Evolutionary conservation across 1,140 invertebrate species (phyloP).

Genomic region (Pomphorhynchus laevis): DNA sequence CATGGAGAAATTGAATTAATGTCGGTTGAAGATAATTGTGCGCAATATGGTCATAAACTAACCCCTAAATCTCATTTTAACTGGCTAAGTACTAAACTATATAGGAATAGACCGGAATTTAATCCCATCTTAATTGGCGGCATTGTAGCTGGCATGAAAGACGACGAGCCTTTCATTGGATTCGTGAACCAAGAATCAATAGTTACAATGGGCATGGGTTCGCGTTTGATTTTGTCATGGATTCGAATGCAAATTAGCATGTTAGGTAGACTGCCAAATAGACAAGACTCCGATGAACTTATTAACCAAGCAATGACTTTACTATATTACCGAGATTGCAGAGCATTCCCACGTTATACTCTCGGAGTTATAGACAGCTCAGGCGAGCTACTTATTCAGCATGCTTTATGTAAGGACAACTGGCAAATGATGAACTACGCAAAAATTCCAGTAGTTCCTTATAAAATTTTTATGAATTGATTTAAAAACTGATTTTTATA

Average conservation of each 20-base stretch:
- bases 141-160: constrained; percentile 47
- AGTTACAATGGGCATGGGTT: constrained; percentile 51
- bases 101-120: constrained; percentile 51
- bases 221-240: constrained; percentile 42
- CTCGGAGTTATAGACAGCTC: too few species aligned
- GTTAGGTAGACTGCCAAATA: constrained; percentile 18
- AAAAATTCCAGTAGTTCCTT: too few species aligned
- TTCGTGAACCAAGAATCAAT: constrained; percentile 43
- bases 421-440: too few species aligned
- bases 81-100: constrained; percentile 62
- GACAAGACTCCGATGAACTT: constrained; percentile 27
- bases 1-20: constrained; percentile 47
- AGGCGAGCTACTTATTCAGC: too few species aligned
- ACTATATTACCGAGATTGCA: constrained; percentile 57
- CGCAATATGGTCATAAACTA: constrained; percentile 46
- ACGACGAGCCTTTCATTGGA: constrained; percentile 38
- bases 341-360: too few species aligned
- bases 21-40: constrained; percentile 50
- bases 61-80: constrained; percentile 51
- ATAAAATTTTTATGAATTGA: too few species aligned
- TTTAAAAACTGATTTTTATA: too few species aligned
- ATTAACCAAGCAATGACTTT: constrained; percentile 46
- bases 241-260: constrained; percentile 48
- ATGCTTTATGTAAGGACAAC: too few species aligned
- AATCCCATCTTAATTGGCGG: constrained; percentile 79